Percentiles rank a stretch among this genome's conserved stretches.
Evolutionary conservation across 2,888 invertebrate species (phyloP).

Genomic region (Arenicola marina): DNA sequence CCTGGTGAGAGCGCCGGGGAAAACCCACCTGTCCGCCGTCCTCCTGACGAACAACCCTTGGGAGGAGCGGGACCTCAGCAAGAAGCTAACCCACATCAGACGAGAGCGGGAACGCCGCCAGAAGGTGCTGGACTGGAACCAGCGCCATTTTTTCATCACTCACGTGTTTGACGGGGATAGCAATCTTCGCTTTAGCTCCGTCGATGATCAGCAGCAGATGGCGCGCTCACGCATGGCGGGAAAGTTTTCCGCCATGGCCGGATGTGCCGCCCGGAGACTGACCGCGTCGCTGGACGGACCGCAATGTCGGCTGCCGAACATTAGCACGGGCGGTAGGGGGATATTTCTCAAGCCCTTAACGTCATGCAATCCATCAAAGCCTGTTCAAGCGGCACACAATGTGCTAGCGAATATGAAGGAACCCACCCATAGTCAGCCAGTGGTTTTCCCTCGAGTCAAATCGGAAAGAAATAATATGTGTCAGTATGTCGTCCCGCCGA

Average conservation of each 20-base stretch:
- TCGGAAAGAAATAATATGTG: too few relatives aligned
- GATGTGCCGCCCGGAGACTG: background rate
- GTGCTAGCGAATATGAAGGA: too few relatives aligned
- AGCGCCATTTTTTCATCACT: constrained; percentile 27
- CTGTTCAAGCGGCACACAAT: too few relatives aligned
- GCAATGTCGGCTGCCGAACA: background rate
- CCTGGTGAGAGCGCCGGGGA: constrained; percentile 16
- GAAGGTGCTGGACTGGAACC: constrained; percentile 18
- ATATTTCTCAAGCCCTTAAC: too few relatives aligned
- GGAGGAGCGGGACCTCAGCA: constrained; percentile 21
- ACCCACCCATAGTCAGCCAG: too few relatives aligned
- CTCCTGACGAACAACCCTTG: constrained; percentile 23
- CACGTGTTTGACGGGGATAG: constrained; percentile 20
- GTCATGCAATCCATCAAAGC: too few relatives aligned
- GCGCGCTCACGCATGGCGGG: too few relatives aligned
- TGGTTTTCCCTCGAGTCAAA: too few relatives aligned
- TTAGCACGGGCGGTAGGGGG: background rate
- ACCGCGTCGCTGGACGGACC: background rate
- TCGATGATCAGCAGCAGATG: too few relatives aligned
- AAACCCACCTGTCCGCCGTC: constrained; percentile 20
- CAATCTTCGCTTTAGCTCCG: constrained; percentile 16
- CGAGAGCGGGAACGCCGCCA: constrained; percentile 7
- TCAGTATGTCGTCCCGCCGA: too few relatives aligned
- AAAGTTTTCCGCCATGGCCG: too few relatives aligned
- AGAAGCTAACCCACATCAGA: constrained; percentile 13